Evolutionary conservation across 2,888 invertebrate species (phyloP).

Genomic region (Amitus sp.): DNA sequence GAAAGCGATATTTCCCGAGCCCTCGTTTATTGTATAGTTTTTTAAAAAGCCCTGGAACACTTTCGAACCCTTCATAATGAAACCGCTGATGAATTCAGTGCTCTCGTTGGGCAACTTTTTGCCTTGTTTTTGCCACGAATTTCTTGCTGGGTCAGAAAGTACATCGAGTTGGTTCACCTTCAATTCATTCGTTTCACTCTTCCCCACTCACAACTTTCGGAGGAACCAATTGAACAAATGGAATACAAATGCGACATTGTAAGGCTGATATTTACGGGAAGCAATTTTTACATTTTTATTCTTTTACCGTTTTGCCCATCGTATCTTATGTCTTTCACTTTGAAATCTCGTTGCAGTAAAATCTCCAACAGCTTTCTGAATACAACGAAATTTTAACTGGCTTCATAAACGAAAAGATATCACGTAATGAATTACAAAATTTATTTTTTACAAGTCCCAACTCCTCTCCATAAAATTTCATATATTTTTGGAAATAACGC

Average conservation of each 20-base stretch:
- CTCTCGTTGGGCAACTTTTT: neutral
- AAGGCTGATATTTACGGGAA: neutral
- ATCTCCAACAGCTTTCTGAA: too few species aligned
- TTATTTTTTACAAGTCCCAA: too few species aligned
- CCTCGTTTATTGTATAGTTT: neutral
- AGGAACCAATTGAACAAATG: neutral
- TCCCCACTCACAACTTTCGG: neutral
- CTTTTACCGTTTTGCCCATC: neutral
- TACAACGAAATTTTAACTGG: too few species aligned
- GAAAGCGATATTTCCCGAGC: neutral
- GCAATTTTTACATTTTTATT: too few species aligned
- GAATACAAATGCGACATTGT: too few species aligned
- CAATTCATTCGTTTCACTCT: neutral
- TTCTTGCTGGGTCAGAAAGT: neutral
- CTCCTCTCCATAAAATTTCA: too few species aligned
- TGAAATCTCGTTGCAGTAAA: too few species aligned
- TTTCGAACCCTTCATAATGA: neutral
- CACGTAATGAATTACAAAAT: too few species aligned
- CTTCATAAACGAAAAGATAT: too few species aligned
- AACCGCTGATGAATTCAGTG: neutral
- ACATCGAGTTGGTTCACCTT: conserved; percentile 1
- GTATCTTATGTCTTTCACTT: too few species aligned
- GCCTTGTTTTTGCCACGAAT: neutral
- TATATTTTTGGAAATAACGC: too few species aligned
- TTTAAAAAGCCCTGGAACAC: neutral